Base-by-base conservation (phyloP, 2,888 invertebrate genomes). In the Pteria penguin region DNA sequence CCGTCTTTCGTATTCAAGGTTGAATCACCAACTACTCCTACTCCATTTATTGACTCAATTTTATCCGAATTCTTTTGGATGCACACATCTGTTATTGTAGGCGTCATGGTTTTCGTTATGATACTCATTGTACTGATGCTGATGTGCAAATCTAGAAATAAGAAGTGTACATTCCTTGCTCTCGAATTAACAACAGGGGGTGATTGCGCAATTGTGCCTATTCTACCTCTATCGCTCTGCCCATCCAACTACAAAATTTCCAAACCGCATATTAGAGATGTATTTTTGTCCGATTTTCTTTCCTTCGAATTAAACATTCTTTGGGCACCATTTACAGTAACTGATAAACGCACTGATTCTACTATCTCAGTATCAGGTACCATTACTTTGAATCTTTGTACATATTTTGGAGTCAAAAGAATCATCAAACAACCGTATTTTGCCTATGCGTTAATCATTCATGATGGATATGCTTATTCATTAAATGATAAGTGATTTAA, bases 321-420 rank as follows among this genome's bases (percentile, higher is more conserved):
- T 18, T 55, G 55, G 55, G n/a, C 55, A 55, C 18, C 55, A 55
- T 55, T 55, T 4, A 55, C 4, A 55, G n/a, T 55, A 3, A 55
- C 55, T 4, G 55, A 55, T 24, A 55, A 55, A 55, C 55, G 55
- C 8, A 45, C 45, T 18, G 14, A 55, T 55, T 22, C 55, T 4
- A 55, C 55, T 8, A 55, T 55, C 24, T 55, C 55, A 55, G 55
- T 55, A 55, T 24, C 55, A 55, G 55, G 18, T 8, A 18, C 18
- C 4, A 55, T 18, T 55, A 55, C 4, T 8, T 4, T 55, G 4
- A 55, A 55, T 18, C 55, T 24, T 8, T 8, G 4, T 4, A 22
- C 24, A 55, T 55, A 55, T 55, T 55, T 55, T 55, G 24, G 18
- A 55, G 24, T 55, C 55, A 55, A 18, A 55, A 55, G 55, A 55